phyloP scores from a whole-genome alignment of 2,113 vertebrate genomes.

The Butorides virescens region DNA sequence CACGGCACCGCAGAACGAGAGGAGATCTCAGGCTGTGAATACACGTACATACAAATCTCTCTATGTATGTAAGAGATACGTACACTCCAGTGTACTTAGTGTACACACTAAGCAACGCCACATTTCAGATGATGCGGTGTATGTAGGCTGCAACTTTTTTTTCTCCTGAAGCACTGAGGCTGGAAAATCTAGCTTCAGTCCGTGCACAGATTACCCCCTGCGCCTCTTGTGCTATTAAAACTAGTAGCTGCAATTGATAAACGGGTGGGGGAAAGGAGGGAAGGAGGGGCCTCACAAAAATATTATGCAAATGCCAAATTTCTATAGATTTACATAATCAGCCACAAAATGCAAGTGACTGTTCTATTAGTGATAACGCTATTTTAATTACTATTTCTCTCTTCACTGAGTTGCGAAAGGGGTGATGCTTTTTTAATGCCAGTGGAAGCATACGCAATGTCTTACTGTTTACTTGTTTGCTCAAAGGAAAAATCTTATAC shows the following conservation, averaged over 20 bases:
- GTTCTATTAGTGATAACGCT: conserved; percentile 33
- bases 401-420: conserved; percentile 15
- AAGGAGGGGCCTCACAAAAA: not conserved
- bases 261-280: not conserved
- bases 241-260: not conserved
- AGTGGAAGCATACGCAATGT: not conserved
- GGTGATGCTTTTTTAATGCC: not conserved
- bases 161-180: not conserved
- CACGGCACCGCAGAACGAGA: not conserved
- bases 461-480: not conserved
- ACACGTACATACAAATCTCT: not conserved
- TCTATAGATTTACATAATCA: conserved; percentile 16
- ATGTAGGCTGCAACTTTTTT: not conserved
- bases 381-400: conserved; percentile 50
- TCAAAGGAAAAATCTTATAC: not conserved
- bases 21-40: not conserved
- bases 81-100: accelerated
- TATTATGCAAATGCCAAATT: not conserved
- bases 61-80: not conserved
- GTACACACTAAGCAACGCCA: not conserved
- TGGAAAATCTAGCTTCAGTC: not conserved
- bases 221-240: not conserved
- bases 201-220: not conserved
- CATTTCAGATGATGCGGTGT: not conserved
- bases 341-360: not conserved